Percentiles rank a stretch among this genome's conserved stretches.
Conservation (phyloP, 2,888 invertebrate genomes). For the Hetaerina titia region DNA sequence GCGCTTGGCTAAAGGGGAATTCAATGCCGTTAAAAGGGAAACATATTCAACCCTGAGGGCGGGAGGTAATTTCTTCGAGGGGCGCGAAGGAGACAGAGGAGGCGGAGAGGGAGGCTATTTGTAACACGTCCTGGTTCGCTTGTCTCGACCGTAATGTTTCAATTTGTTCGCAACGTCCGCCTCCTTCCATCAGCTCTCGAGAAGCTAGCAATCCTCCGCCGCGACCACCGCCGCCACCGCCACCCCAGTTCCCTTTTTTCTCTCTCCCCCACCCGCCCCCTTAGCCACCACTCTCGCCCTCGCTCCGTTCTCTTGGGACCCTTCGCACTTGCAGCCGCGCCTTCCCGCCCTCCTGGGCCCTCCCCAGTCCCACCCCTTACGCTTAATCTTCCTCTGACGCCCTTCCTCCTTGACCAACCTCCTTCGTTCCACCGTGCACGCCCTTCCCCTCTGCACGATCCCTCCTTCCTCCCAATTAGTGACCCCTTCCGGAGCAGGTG, state of each 20-base stretch:
- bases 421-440: not conserved
- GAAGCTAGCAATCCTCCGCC: not conserved
- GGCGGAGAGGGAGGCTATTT: not conserved
- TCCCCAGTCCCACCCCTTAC: not conserved
- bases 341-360: not conserved
- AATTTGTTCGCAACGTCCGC: constrained; percentile 59
- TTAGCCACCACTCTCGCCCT: not conserved
- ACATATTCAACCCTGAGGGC: not conserved
- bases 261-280: not conserved
- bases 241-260: not conserved
- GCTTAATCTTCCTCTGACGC: constrained; percentile 45
- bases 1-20: not conserved
- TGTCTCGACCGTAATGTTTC: constrained; percentile 51
- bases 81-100: not conserved
- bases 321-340: not conserved
- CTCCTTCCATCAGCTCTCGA: constrained; percentile 23
- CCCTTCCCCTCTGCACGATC: not conserved
- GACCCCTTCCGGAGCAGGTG: constrained; percentile 13
- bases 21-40: not conserved
- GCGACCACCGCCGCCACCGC: not conserved
- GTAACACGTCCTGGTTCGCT: constrained; percentile 5
- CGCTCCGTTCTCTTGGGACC: not conserved
- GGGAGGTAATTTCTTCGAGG: not conserved
- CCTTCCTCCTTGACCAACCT: not conserved
- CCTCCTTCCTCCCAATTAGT: constrained; percentile 37